A percentile compares a stretch with the other conserved stretches of the same genome.
phyloP scores from a whole-genome alignment of 2,888 invertebrate species.

The Mylabris sibirica region DNA sequence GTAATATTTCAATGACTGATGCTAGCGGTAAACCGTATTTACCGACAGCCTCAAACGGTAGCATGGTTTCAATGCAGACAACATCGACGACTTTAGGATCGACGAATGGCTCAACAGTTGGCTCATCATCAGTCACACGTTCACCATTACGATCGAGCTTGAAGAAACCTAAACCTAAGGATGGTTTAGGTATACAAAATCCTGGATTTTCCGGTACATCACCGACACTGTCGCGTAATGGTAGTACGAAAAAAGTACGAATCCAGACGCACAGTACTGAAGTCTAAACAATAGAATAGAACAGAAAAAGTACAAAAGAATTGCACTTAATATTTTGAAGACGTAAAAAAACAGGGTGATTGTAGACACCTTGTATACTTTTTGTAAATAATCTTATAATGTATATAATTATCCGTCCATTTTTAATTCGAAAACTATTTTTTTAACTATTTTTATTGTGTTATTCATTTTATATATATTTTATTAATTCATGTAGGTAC shows the following conservation, averaged over 20 bases:
- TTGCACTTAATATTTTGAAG: not conserved
- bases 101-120: constrained; percentile 64
- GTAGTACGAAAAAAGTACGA: constrained; percentile 88
- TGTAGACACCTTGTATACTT: not conserved
- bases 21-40: constrained; percentile 85
- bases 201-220: constrained; percentile 85
- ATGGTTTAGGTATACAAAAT: constrained; percentile 85
- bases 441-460: not conserved
- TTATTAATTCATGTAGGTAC: not conserved
- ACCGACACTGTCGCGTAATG: constrained; percentile 82
- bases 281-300: constrained; percentile 64
- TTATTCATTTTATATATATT: constrained; percentile 15
- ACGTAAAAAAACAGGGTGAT: not conserved
- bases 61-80: constrained; percentile 77
- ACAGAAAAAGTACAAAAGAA: not conserved
- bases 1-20: constrained; percentile 82
- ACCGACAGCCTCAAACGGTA: constrained; percentile 64
- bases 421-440: not conserved
- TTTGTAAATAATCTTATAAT: not conserved
- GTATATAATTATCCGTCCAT: constrained; percentile 12
- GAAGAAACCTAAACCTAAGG: constrained; percentile 72
- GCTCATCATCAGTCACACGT: constrained; percentile 60
- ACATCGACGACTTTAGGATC: constrained; percentile 72
- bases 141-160: constrained; percentile 81
- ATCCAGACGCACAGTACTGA: constrained; percentile 93